A percentile compares a stretch with the other conserved stretches of the same genome.
These are phyloP conservation scores for Leptodactylus fallax DNA, from an alignment of 2,797 vertebrate species.

Conservation along the genomic window DNA sequence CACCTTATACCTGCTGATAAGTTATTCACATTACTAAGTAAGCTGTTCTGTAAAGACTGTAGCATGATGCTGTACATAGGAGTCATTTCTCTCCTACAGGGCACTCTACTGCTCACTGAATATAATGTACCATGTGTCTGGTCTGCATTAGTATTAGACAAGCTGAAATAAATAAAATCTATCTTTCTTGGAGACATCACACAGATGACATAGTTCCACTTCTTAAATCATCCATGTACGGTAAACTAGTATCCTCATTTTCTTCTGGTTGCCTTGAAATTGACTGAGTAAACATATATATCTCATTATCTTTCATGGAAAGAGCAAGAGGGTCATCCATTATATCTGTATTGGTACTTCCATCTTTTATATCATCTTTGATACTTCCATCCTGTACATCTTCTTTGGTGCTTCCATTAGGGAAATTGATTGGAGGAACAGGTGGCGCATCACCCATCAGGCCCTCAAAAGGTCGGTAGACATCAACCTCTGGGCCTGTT, in stretches of 20 bases:
- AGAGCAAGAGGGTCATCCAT: conserved; percentile 39
- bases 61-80: not conserved
- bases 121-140: too few species aligned
- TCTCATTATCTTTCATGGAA: conserved; percentile 80
- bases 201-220: conserved; percentile 4
- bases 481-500: conserved; percentile 77
- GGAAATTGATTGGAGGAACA: conserved; percentile 78
- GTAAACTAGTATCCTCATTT: conserved; percentile 67
- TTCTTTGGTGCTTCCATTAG: conserved; percentile 66
- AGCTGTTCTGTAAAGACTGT: not conserved
- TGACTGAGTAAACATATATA: conserved; percentile 83
- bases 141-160: not conserved
- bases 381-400: conserved; percentile 51
- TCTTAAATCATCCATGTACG: not conserved
- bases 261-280: conserved; percentile 57
- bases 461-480: conserved; percentile 86
- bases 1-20: not conserved
- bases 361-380: not conserved
- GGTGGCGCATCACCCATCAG: conserved; percentile 74
- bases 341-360: not conserved
- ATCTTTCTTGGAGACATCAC: conserved; percentile 9
- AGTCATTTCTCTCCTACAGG: not conserved
- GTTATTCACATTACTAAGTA: not conserved
- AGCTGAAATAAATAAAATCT: conserved; percentile 37
- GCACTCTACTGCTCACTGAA: not conserved